phyloP scores from a whole-genome alignment of 2,113 vertebrate genomes.

The Erinaceus europaeus region DNA sequence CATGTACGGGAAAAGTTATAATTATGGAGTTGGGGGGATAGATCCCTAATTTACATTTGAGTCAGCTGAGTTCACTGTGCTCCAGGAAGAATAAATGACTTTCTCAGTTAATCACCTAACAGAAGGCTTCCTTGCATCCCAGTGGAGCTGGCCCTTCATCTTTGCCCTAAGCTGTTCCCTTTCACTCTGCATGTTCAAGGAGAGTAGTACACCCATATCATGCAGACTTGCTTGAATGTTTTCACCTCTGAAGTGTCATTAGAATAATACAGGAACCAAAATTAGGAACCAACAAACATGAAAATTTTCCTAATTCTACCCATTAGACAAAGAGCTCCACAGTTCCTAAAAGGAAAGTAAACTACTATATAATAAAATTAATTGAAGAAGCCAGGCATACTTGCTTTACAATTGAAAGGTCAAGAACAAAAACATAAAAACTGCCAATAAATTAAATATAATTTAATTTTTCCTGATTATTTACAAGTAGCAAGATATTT shows the following conservation, averaged over 20 bases:
- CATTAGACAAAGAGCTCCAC: not conserved
- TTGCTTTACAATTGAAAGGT: slow-evolving; percentile 49
- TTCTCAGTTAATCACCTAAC: not conserved
- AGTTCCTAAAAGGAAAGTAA: slow-evolving; percentile 43
- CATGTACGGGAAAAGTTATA: slow-evolving; percentile 19
- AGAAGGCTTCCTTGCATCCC: not conserved
- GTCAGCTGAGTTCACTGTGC: not conserved
- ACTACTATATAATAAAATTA: not conserved
- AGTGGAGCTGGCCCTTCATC: not conserved
- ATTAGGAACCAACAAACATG: not conserved
- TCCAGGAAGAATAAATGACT: not conserved
- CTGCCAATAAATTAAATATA: slow-evolving; percentile 6
- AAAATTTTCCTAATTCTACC: not conserved
- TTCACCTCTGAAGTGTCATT: not conserved
- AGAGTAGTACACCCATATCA: accelerated
- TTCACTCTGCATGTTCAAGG: not conserved
- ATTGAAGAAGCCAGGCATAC: not conserved
- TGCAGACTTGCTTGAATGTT: not conserved
- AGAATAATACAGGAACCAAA: not conserved
- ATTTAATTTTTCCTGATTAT: slow-evolving; percentile 32
- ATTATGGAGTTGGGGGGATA: not conserved
- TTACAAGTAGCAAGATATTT: not conserved
- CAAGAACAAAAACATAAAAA: slow-evolving; percentile 36
- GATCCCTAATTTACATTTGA: not conserved
- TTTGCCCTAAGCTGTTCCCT: not conserved